Evolutionary conservation across 2,113 vertebrate species (phyloP).

Genomic region (Glaucidium brasilianum): DNA sequence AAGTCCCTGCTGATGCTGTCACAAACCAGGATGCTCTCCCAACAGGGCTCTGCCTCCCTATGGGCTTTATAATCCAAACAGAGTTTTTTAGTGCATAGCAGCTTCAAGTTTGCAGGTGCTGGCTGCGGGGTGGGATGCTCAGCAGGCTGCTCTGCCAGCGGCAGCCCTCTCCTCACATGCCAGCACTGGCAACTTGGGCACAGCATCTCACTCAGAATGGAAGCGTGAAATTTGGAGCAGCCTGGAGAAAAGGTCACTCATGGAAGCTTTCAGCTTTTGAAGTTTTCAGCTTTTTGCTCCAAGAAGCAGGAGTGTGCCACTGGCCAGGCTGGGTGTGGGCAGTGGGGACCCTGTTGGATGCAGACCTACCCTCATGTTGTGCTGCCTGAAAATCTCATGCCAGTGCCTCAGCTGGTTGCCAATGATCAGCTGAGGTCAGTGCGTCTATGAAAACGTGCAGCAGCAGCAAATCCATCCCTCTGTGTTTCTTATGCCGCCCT

Average conservation of each 20-base stretch:
- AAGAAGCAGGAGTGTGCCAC: neutral
- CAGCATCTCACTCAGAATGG: fast-evolving
- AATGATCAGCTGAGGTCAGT: neutral
- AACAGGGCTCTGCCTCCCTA: neutral
- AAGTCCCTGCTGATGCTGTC: neutral
- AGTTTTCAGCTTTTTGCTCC: neutral
- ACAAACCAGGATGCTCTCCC: neutral
- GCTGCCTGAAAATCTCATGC: neutral
- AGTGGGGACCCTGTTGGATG: fast-evolving
- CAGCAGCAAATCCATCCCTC: neutral
- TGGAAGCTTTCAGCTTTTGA: neutral
- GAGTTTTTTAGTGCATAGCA: slow-evolving; percentile 19
- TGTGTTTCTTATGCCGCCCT: neutral
- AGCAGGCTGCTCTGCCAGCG: neutral
- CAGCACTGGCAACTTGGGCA: neutral
- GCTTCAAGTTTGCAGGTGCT: neutral
- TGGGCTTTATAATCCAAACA: neutral
- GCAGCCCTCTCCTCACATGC: neutral
- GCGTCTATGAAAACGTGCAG: neutral
- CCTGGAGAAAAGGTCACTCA: neutral
- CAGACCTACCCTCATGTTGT: neutral
- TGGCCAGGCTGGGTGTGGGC: fast-evolving
- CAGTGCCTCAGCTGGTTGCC: neutral
- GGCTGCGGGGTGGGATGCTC: neutral
- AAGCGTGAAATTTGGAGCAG: neutral